Evolutionary conservation across 92 coral and sea anemone genomes (phyloP).

Genomic region (Palythoa caribaeorum): DNA sequence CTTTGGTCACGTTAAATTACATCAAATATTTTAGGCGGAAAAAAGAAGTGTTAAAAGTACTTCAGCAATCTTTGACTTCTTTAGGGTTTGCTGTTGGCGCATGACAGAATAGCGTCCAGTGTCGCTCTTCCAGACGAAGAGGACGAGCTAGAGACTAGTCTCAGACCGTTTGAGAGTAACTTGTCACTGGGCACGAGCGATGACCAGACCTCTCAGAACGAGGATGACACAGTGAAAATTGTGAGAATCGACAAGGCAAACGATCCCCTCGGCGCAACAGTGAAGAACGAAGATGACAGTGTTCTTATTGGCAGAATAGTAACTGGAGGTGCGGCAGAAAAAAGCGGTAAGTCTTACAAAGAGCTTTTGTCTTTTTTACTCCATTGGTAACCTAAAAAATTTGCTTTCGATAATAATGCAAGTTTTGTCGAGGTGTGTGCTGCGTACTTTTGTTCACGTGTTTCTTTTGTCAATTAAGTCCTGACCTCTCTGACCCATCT

Average conservation of each 20-base stretch:
- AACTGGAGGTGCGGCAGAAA: slow-evolving; percentile 97
- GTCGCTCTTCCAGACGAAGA: slow-evolving; percentile 90
- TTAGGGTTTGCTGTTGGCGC: slow-evolving; percentile 91
- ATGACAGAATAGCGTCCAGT: slow-evolving; percentile 95
- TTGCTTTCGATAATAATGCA: not conserved
- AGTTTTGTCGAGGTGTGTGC: too few species aligned
- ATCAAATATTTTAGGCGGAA: too few species aligned
- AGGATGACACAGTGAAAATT: slow-evolving; percentile 92
- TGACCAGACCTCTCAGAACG: slow-evolving; percentile 84
- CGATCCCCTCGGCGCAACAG: slow-evolving; percentile 98
- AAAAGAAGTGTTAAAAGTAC: too few species aligned
- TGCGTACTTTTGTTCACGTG: not conserved
- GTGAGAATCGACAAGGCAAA: slow-evolving; percentile 93
- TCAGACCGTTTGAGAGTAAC: slow-evolving; percentile 64
- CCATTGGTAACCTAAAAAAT: not conserved
- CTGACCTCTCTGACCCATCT: too few species aligned
- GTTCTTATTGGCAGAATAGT: slow-evolving; percentile 97
- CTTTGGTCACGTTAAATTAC: too few species aligned
- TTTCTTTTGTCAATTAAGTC: not conserved
- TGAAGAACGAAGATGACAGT: slow-evolving; percentile 93
- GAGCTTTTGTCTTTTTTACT: not conserved
- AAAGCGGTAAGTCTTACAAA: slow-evolving; percentile 83
- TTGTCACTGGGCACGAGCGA: slow-evolving; percentile 56
- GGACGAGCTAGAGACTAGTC: slow-evolving; percentile 52
- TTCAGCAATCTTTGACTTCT: not conserved